Evolutionary conservation across 30 jellyfish, hydroid and myxozoan genomes (phyloP).

Genomic region (Chrysaora quinquecirrha): DNA sequence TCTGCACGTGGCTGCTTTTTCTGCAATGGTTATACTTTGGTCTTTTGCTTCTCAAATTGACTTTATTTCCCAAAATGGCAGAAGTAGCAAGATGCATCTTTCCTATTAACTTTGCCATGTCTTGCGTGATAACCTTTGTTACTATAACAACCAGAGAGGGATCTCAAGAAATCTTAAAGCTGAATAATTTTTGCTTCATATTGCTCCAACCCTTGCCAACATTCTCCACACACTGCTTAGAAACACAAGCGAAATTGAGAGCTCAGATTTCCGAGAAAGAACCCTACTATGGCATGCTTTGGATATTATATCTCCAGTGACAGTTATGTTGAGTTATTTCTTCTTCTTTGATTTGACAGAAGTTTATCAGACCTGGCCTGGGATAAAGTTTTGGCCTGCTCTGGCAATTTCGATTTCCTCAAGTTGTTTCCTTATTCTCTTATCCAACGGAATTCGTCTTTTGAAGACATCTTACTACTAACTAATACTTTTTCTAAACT

Average conservation of each 20-base stretch:
- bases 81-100: conserved; percentile 3
- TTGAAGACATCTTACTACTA: no score
- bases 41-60: not conserved
- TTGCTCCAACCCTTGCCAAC: conserved; percentile 37
- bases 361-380: conserved; percentile 3
- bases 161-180: not conserved
- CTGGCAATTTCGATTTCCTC: not conserved
- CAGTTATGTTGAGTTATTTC: not conserved
- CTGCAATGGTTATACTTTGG: conserved; percentile 27
- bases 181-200: conserved; percentile 37
- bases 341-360: not conserved
- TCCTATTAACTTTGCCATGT: conserved; percentile 44
- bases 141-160: conserved; percentile 36
- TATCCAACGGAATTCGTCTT: no score
- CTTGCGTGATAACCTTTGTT: conserved; percentile 19
- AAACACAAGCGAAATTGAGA: not conserved
- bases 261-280: not conserved
- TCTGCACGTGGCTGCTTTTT: conserved; percentile 40
- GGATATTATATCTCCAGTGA: conserved; percentile 23
- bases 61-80: not conserved
- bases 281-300: not conserved
- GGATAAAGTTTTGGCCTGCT: not conserved
- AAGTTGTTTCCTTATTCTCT: no score
- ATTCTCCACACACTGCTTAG: conserved; percentile 7
- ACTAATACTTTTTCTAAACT: no score